phyloP scores from a whole-genome alignment of 2,888 invertebrate genomes.

The Drosophila ustulata region DNA sequence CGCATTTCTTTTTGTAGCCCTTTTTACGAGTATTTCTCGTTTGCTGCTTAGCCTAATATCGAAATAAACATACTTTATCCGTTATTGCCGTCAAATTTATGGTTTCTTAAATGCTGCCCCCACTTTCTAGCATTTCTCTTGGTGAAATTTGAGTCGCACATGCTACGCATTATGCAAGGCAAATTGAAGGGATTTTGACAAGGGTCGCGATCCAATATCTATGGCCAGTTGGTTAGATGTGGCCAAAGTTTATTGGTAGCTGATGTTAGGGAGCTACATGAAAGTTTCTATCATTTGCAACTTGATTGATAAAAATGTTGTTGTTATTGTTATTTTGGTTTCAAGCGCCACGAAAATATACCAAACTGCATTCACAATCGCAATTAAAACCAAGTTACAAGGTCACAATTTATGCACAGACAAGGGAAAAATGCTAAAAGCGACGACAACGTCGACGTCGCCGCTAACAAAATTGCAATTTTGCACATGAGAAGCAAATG shows the following conservation, averaged over 20 bases:
- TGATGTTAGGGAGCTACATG: constrained; percentile 15
- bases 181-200: constrained; percentile 66
- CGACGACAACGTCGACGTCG: constrained; percentile 48
- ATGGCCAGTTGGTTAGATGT: constrained; percentile 28
- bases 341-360: constrained; percentile 28
- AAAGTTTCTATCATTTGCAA: constrained; percentile 12
- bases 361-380: constrained; percentile 58
- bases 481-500: constrained; percentile 70
- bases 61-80: constrained; percentile 81
- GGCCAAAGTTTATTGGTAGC: constrained; percentile 31
- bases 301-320: constrained; percentile 21
- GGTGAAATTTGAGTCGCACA: constrained; percentile 65
- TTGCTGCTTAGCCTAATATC: constrained; percentile 76
- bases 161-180: constrained; percentile 51
- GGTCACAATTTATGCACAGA: constrained; percentile 72
- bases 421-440: constrained; percentile 64
- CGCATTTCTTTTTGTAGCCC: constrained; percentile 50
- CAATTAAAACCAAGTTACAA: constrained; percentile 76
- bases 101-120: constrained; percentile 73
- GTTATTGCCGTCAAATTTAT: constrained; percentile 77
- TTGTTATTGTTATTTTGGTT: constrained; percentile 8
- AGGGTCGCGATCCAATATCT: constrained; percentile 46
- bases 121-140: not conserved
- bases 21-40: constrained; percentile 58
- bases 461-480: constrained; percentile 75